phyloP scores from a whole-genome alignment of 2,113 vertebrate species.

The Regulus satrapa region DNA sequence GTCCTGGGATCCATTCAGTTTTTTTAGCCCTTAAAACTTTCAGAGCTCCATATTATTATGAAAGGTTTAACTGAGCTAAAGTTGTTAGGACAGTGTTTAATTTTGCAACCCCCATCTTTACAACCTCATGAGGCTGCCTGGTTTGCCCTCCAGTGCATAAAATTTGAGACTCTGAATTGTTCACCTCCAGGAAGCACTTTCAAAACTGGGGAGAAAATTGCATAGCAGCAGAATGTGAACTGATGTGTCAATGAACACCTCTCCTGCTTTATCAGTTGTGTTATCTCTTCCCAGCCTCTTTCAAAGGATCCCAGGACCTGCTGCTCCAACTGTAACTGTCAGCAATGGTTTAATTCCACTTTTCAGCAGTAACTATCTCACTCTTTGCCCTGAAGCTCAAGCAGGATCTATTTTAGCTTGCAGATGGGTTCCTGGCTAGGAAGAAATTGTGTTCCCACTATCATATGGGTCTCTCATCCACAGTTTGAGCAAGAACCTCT shows the following conservation, averaged over 20 bases:
- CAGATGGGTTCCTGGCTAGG: background rate
- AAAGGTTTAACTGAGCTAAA: background rate
- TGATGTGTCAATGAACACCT: background rate
- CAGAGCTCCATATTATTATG: background rate
- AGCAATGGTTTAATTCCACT: background rate
- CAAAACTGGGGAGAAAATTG: background rate
- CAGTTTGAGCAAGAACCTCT: background rate
- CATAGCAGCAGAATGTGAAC: background rate
- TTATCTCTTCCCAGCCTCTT: background rate
- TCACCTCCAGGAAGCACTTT: background rate
- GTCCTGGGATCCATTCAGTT: background rate
- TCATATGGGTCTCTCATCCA: background rate
- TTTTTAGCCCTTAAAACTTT: slow-evolving; percentile 29
- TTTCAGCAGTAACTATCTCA: background rate
- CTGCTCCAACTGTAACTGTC: background rate
- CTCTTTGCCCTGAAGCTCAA: background rate
- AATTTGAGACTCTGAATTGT: background rate
- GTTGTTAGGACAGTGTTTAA: background rate
- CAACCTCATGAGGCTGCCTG: background rate
- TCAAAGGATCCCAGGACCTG: background rate
- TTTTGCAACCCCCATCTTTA: background rate
- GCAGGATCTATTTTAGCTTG: background rate
- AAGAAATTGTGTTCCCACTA: background rate
- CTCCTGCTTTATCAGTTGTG: background rate
- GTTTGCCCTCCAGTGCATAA: background rate